A percentile compares a stretch with the other conserved stretches of the same genome.
Conservation (phyloP, 2,113 vertebrate genomes). For the Rhinoderma darwinii region DNA sequence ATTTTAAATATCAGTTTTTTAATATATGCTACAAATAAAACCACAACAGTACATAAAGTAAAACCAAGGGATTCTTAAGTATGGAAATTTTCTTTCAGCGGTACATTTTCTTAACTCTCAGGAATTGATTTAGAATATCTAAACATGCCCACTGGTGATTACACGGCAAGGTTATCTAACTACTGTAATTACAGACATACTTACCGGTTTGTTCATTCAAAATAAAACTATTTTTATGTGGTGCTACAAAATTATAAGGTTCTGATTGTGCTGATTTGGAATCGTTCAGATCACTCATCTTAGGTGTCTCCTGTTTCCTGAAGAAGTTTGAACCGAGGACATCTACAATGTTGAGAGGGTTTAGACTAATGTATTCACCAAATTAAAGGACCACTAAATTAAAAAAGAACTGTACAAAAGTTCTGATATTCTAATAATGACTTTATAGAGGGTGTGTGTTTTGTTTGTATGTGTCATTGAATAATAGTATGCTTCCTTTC, state of each 20-base stretch:
- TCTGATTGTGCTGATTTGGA: conserved; percentile 52
- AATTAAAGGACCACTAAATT: neutral
- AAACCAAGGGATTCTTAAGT: conserved; percentile 27
- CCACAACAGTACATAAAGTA: neutral
- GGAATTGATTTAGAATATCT: conserved; percentile 42
- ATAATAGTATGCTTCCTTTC: no score
- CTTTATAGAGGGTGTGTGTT: neutral
- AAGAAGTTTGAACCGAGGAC: neutral
- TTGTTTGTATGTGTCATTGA: neutral
- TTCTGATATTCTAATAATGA: no score
- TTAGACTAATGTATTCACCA: neutral
- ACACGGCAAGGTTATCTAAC: conserved; percentile 39
- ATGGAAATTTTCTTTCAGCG: conserved; percentile 41
- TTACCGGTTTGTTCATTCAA: conserved; percentile 40
- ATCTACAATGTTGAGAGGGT: neutral
- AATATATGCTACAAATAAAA: neutral
- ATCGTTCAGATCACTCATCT: conserved; percentile 25
- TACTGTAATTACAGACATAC: conserved; percentile 48
- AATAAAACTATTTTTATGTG: conserved; percentile 47
- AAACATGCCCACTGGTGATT: conserved; percentile 45
- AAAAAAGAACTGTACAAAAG: neutral
- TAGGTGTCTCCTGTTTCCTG: neutral
- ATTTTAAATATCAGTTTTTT: neutral
- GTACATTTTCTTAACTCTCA: neutral
- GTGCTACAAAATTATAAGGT: conserved; percentile 54